Evolutionary conservation across 2,113 vertebrate species (phyloP).

Genomic region (Passer domesticus): DNA sequence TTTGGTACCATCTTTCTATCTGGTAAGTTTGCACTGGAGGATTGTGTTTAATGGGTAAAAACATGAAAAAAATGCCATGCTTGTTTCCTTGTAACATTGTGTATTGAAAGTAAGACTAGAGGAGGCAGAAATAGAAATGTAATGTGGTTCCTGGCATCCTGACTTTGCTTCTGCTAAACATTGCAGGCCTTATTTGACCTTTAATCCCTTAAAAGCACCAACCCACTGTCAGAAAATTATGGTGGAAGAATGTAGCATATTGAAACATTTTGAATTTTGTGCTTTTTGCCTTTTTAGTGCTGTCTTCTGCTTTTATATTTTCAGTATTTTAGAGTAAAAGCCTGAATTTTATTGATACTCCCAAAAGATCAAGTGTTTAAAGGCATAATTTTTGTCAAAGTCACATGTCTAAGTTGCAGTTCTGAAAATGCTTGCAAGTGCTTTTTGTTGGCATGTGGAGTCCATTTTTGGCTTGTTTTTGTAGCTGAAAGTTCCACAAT

Average conservation of each 20-base stretch:
- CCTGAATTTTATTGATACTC: background rate
- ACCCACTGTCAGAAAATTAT: background rate
- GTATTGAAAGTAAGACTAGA: background rate
- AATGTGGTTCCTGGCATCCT: rapidly evolving
- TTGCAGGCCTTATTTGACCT: background rate
- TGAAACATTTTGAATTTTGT: background rate
- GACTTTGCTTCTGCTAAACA: background rate
- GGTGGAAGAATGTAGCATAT: background rate
- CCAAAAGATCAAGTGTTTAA: background rate
- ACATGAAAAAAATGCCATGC: rapidly evolving
- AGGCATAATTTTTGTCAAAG: background rate
- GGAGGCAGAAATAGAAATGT: background rate
- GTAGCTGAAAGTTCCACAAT: background rate
- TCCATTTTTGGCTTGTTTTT: background rate
- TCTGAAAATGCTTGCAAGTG: background rate
- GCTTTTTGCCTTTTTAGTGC: background rate
- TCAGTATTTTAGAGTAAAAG: background rate
- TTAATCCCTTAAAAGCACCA: background rate
- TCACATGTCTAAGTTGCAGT: background rate
- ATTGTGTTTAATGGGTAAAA: background rate
- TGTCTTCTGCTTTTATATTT: background rate
- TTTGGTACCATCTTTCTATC: background rate
- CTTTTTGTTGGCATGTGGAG: background rate
- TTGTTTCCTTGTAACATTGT: background rate
- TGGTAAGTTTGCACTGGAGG: background rate